Evolutionary conservation across 2,113 vertebrate species (phyloP).

Genomic region (Daubentonia madagascariensis): DNA sequence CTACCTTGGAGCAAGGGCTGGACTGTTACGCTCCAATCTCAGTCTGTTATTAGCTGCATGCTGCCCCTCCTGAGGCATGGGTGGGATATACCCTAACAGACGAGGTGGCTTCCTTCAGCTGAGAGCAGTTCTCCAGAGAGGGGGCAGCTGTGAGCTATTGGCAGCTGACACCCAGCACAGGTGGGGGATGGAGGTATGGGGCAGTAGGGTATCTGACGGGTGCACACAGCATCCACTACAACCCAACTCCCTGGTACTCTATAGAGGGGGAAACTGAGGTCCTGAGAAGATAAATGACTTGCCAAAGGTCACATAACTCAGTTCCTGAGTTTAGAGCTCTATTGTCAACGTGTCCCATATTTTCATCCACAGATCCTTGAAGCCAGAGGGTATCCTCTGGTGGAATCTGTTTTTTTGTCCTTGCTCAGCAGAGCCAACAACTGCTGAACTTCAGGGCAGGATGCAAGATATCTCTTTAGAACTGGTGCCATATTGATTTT

Average conservation of each 20-base stretch:
- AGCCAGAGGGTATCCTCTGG: background rate
- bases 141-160: background rate
- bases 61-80: background rate
- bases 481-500: background rate
- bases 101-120: background rate
- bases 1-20: background rate
- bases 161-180: background rate
- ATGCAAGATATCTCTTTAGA: background rate
- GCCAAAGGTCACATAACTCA: background rate
- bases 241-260: too few species aligned
- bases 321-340: background rate
- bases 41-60: background rate
- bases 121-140: background rate
- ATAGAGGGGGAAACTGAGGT: background rate
- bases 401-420: background rate
- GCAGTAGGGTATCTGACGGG: too few species aligned
- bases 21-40: fast-evolving
- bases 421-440: background rate
- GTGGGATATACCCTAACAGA: background rate
- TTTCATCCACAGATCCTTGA: background rate
- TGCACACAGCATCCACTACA: fast-evolving
- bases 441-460: background rate
- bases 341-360: background rate
- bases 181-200: fast-evolving
- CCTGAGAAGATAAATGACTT: background rate